Conservation (phyloP, 2,888 invertebrate genomes). For the Dendrolimus houi region DNA sequence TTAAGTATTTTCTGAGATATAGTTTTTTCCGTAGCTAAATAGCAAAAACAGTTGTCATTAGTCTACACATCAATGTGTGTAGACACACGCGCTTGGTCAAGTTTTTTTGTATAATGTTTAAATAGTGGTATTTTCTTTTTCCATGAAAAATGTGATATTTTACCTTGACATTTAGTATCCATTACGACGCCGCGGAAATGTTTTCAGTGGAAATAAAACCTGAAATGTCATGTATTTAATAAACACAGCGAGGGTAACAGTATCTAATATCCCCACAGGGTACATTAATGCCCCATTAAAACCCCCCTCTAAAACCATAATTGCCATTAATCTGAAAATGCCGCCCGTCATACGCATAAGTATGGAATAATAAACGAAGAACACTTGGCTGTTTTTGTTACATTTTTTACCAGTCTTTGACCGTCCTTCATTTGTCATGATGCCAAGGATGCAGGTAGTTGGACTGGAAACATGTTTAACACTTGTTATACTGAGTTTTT, state of each 20-base stretch:
- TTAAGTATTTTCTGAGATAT: too few species aligned
- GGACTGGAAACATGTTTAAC: background rate
- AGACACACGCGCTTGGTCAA: too few species aligned
- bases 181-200: conserved; percentile 3
- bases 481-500: too few species aligned
- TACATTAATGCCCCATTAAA: conserved; percentile 32
- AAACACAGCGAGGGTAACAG: conserved; percentile 17
- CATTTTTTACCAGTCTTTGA: conserved; percentile 17
- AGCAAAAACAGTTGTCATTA: too few species aligned
- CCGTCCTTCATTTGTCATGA: conserved; percentile 17
- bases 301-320: conserved; percentile 38
- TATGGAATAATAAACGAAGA: too few species aligned
- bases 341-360: conserved; percentile 10
- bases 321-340: conserved; percentile 19
- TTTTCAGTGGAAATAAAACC: conserved; percentile 10
- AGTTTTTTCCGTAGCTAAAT: too few species aligned
- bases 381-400: conserved; percentile 15
- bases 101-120: too few species aligned
- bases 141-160: too few species aligned
- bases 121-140: too few species aligned
- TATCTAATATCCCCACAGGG: conserved; percentile 37
- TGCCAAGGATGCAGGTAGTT: conserved; percentile 10
- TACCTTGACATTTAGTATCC: conserved; percentile 5
- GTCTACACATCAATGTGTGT: too few species aligned
- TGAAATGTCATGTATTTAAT: conserved; percentile 21